Evolutionary conservation across 2,888 invertebrate species (phyloP), one percentile per base, ranked within the genome.

Genomic region (Heliconius aoede): DNA sequence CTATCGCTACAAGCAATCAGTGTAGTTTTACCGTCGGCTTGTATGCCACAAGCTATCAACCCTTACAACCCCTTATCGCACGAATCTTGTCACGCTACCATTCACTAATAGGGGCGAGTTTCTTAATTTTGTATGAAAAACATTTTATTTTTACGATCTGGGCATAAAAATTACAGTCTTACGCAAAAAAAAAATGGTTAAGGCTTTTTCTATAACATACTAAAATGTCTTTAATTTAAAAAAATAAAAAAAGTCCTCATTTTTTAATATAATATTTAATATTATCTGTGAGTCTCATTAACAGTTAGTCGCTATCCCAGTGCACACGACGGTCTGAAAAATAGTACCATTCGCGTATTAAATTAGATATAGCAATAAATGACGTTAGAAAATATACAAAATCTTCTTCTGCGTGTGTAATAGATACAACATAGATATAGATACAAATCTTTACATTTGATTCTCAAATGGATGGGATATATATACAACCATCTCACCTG

Each of bases 1-100:
- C 85, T 89, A 88, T 88, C 89, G 78, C 76, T 74, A 81, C 82
- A 82, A 77, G 80, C 74, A 82, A 88, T 87, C 88, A 78, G 79
- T 80, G 61, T 46, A 74, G 80, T 76, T 80, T 83, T 78, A 71
- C 80, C 82, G 80, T 61, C 76, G 74, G 72, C 72, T 71, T 62
- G 72, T 74, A 64, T 75, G 30, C 55, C 55, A 71, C 71, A 69
- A 76, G 76, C 68, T 77, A 77, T 72, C 72, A 62, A 74, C 67
- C 76, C 74, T 72, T 78, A 72, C 62, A 55, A 46, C 62, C 46
- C 69, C 73, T 73, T 76, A 71, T 78, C 71, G 36, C 46, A 62
- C 28, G n/a, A 21, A 74, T 73, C 78, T 81, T 80, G 78, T 81
- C 76, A 69, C 74, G 74, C 74, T 69, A 40, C 30, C 67, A 74